These are phyloP conservation scores for Drosophila obscura DNA, from an alignment of 1,140 invertebrate genomes.

Conservation along the genomic window DNA sequence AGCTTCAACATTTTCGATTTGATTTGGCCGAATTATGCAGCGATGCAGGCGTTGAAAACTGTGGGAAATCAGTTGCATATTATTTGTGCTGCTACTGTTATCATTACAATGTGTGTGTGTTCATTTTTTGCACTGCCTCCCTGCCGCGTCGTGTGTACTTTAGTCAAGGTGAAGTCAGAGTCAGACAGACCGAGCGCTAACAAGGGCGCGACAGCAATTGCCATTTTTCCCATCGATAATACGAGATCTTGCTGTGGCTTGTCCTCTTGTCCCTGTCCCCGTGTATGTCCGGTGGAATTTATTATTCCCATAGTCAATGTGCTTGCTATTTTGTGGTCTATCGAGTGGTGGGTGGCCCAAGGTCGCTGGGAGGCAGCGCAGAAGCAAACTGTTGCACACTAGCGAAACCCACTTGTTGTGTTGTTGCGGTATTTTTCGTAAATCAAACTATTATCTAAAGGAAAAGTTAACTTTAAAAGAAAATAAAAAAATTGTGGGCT, in stretches of 20 bases:
- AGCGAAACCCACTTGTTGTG: constrained; percentile 41
- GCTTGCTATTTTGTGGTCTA: too few species aligned
- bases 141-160: constrained; percentile 57
- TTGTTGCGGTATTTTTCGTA: constrained; percentile 27
- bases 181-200: constrained; percentile 39
- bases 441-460: constrained; percentile 18
- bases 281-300: not conserved
- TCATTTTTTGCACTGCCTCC: constrained; percentile 36
- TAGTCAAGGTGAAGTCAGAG: constrained; percentile 80
- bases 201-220: constrained; percentile 47
- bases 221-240: constrained; percentile 9
- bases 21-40: constrained; percentile 19
- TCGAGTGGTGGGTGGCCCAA: too few species aligned
- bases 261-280: constrained; percentile 17
- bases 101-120: constrained; percentile 31
- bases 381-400: not conserved
- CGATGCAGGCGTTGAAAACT: constrained; percentile 42
- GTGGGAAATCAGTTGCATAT: constrained; percentile 56
- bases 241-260: not conserved
- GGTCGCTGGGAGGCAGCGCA: not conserved
- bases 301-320: too few species aligned
- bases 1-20: constrained; percentile 64
- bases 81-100: constrained; percentile 54
- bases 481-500: constrained; percentile 68
- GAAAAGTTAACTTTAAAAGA: constrained; percentile 64